Percentiles rank a stretch among this genome's conserved stretches.
These are phyloP conservation scores for Magallana angulata DNA, from an alignment of 1,140 invertebrate genomes.

Conservation along the genomic window DNA sequence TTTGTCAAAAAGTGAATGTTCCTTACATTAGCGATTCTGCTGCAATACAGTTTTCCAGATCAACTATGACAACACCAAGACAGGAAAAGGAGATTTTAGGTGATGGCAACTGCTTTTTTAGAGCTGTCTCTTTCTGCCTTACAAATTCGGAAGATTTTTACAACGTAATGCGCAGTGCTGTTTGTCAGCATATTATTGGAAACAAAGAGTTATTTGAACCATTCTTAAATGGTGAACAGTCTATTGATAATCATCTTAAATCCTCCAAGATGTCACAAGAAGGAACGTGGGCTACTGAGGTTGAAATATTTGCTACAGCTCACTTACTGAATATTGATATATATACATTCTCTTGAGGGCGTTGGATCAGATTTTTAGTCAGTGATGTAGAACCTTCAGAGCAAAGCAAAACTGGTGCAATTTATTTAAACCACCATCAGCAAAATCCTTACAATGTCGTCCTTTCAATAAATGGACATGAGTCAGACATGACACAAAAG, in stretches of 20 bases:
- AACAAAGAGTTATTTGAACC: neutral
- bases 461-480: neutral
- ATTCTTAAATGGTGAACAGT: neutral
- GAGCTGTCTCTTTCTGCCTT: conserved; percentile 12
- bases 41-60: neutral
- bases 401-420: neutral
- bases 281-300: conserved; percentile 41
- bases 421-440: conserved; percentile 14
- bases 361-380: neutral
- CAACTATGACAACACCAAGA: neutral
- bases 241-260: neutral
- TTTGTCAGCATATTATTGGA: neutral
- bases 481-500: too few relatives aligned
- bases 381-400: neutral
- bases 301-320: conserved; percentile 45
- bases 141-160: neutral
- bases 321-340: conserved; percentile 40
- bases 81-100: neutral
- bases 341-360: conserved; percentile 22
- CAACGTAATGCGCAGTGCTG: neutral
- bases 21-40: too few relatives aligned
- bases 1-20: neutral
- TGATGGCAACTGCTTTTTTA: conserved; percentile 43
- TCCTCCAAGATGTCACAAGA: neutral
- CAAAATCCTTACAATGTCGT: conserved; percentile 41